phyloP scores from a whole-genome alignment of 1,140 invertebrate species.

The Pseudomyrmex cubaensis region DNA sequence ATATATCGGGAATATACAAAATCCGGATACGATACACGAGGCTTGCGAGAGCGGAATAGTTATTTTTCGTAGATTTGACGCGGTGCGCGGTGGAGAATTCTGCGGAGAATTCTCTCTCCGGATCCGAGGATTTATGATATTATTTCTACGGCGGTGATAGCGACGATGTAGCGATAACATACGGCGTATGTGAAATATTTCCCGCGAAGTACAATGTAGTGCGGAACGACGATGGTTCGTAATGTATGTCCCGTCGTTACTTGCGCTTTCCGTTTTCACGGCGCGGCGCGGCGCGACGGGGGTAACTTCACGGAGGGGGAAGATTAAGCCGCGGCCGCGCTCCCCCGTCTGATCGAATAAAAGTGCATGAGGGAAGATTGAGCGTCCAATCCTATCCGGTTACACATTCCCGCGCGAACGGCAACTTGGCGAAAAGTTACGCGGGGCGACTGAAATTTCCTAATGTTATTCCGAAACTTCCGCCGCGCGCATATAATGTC shows the following conservation, averaged over 20 bases:
- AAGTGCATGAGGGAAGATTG: slow-evolving; percentile 47
- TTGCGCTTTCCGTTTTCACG: slow-evolving; percentile 38
- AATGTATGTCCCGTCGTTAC: slow-evolving; percentile 65
- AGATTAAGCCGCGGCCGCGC: slow-evolving; percentile 56
- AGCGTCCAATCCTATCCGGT: slow-evolving; percentile 33
- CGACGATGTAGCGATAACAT: slow-evolving; percentile 57
- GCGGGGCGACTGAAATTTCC: slow-evolving; percentile 31
- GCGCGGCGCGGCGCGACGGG: neutral
- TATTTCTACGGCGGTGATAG: slow-evolving; percentile 56
- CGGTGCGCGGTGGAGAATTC: neutral
- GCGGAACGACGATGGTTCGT: slow-evolving; percentile 54
- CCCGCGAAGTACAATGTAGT: slow-evolving; percentile 47
- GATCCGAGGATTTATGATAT: slow-evolving; percentile 54
- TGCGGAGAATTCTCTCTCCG: slow-evolving; percentile 13
- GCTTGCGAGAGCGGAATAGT: slow-evolving; percentile 27
- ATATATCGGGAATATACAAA: slow-evolving; percentile 5
- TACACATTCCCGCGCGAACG: slow-evolving; percentile 20
- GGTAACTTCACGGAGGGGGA: slow-evolving; percentile 16
- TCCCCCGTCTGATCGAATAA: slow-evolving; percentile 37
- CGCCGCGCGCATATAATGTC: slow-evolving; percentile 8
- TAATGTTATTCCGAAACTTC: slow-evolving; percentile 43
- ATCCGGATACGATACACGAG: slow-evolving; percentile 2
- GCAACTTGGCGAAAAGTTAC: slow-evolving; percentile 32
- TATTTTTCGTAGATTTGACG: slow-evolving; percentile 38
- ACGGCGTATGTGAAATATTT: slow-evolving; percentile 58